A percentile compares a stretch with the other conserved stretches of the same genome.
Conservation (phyloP, 2,113 vertebrate species). For the Alectura lathami region DNA sequence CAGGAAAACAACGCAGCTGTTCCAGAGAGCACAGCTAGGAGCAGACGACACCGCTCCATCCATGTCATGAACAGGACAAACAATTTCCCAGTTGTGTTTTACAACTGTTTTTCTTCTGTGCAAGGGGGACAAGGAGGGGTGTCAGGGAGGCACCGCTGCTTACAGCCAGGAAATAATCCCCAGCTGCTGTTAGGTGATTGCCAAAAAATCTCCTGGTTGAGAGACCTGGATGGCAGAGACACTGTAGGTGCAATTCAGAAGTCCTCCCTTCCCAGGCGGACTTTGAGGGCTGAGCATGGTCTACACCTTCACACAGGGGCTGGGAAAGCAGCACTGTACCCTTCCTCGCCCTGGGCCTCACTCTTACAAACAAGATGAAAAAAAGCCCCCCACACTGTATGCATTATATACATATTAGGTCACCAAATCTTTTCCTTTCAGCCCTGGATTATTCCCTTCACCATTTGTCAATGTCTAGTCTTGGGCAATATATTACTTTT, state of each 20-base stretch:
- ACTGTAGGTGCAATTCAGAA: not conserved
- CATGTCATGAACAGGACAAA: not conserved
- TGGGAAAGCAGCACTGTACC: not conserved
- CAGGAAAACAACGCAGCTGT: not conserved
- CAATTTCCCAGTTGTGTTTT: not conserved
- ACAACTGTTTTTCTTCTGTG: not conserved
- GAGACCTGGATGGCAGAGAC: not conserved
- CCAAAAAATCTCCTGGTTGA: not conserved
- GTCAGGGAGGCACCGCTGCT: not conserved
- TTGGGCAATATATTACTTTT: not conserved
- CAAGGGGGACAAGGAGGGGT: not conserved
- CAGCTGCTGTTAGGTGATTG: not conserved
- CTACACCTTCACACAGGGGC: fast-evolving
- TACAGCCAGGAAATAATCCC: not conserved
- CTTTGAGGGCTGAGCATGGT: not conserved
- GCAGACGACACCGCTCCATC: not conserved
- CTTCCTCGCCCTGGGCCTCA: constrained; percentile 12
- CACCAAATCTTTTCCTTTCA: constrained; percentile 18
- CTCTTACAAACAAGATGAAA: not conserved
- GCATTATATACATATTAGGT: constrained; percentile 56
- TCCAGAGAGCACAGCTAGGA: not conserved
- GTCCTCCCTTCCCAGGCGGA: not conserved
- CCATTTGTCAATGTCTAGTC: constrained; percentile 14
- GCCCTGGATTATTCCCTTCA: constrained; percentile 23
- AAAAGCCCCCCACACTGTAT: not conserved